Conservation (phyloP, 2,797 vertebrate species). For the Selene dorsalis region DNA sequence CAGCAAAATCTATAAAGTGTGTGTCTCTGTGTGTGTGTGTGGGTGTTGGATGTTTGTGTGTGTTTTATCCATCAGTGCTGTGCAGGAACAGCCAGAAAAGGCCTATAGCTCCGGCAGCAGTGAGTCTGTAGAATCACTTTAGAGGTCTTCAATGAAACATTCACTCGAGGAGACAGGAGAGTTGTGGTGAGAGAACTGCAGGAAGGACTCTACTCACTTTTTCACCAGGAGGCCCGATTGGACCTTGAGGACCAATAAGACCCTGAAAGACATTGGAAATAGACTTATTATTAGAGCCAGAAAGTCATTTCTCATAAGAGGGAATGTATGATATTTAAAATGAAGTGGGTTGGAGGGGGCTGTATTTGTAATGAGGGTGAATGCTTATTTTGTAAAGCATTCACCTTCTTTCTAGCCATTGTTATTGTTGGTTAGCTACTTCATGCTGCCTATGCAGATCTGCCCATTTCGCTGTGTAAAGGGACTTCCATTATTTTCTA, state of each 20-base stretch:
- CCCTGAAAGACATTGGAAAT: slow-evolving; percentile 86
- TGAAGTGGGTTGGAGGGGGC: slow-evolving; percentile 8
- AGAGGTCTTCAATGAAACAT: slow-evolving; percentile 57
- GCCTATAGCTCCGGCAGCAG: slow-evolving; percentile 63
- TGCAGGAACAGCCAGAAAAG: slow-evolving; percentile 39
- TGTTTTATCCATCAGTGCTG: slow-evolving; percentile 45
- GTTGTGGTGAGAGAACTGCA: slow-evolving; percentile 26
- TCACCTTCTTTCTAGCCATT: not conserved
- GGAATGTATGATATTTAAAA: not conserved
- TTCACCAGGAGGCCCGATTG: slow-evolving; percentile 97
- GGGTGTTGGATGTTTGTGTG: slow-evolving; percentile 8
- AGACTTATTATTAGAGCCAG: slow-evolving; percentile 22
- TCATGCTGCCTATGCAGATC: slow-evolving; percentile 12
- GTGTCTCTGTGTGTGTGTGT: slow-evolving; percentile 15
- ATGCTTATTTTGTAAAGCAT: slow-evolving; percentile 15
- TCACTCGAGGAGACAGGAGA: slow-evolving; percentile 64
- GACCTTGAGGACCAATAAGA: slow-evolving; percentile 97
- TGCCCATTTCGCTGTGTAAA: slow-evolving; percentile 26
- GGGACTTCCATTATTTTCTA: slow-evolving; percentile 18
- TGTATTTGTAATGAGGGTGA: slow-evolving; percentile 16
- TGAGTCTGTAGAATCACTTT: slow-evolving; percentile 82
- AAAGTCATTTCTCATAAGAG: not conserved
- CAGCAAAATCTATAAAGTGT: slow-evolving; percentile 35
- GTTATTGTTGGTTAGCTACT: slow-evolving; percentile 10
- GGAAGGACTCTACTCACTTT: slow-evolving; percentile 89